A percentile compares a stretch with the other conserved stretches of the same genome.
phyloP scores from a whole-genome alignment of 2,888 invertebrate genomes.

The Altica lythri region DNA sequence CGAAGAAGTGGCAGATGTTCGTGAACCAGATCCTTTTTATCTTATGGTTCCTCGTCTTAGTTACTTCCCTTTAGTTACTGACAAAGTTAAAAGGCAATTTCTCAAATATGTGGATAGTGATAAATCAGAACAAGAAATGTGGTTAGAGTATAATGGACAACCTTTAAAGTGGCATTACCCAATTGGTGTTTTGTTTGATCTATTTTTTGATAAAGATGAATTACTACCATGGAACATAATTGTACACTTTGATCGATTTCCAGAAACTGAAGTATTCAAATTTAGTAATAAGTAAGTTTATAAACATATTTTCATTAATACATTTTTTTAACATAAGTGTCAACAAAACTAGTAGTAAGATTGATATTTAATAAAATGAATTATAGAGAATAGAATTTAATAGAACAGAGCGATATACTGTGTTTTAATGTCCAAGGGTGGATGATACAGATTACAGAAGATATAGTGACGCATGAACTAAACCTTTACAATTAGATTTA shows the following conservation, averaged over 20 bases:
- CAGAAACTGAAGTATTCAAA: conserved; percentile 84
- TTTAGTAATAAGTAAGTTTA: conserved; percentile 81
- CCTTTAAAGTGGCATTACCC: conserved; percentile 90
- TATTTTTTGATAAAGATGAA: conserved; percentile 67
- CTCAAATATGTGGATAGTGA: conserved; percentile 79
- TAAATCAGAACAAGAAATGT: conserved; percentile 85
- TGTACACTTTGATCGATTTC: conserved; percentile 94
- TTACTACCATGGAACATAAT: conserved; percentile 91
- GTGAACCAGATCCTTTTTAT: conserved; percentile 91
- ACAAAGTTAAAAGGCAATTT: conserved; percentile 93
- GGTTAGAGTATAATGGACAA: conserved; percentile 91
- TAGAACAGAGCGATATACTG: too few species aligned
- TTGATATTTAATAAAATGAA: too few species aligned
- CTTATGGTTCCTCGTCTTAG: conserved; percentile 91
- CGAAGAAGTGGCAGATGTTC: conserved; percentile 86
- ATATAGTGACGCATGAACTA: too few species aligned
- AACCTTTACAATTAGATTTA: too few species aligned
- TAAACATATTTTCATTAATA: too few species aligned
- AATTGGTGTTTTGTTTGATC: conserved; percentile 91
- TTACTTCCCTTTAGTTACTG: conserved; percentile 93
- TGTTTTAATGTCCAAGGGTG: too few species aligned
- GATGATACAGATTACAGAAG: too few species aligned
- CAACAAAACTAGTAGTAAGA: too few species aligned
- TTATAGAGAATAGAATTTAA: too few species aligned
- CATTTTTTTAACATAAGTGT: too few species aligned